Evolutionary conservation across 2,888 invertebrate species (phyloP), one percentile per base, ranked within the genome.

Genomic region (Mylabris sibirica): DNA sequence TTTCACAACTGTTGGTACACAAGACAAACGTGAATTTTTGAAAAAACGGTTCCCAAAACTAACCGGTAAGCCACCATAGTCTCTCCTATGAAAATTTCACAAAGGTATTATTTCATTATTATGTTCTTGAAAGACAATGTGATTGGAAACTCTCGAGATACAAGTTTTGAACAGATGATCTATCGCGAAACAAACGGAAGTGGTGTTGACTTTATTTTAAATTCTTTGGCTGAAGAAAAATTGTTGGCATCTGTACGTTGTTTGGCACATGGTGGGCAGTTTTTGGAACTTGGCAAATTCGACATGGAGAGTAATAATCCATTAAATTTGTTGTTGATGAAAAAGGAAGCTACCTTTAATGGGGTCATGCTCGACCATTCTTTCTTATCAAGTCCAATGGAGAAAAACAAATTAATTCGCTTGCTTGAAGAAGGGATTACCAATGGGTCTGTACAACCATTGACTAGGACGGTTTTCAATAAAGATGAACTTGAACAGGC

Each of bases 191-290:
- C 98, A 0, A 87, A 90, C 72, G 99, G 99, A 41, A 90, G 90
- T 75, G 98, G 98, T 72, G 98, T 99, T 12, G 96, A 99, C 85
- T 87, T 98, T 34, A 94, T 99, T 35, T 88, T 99, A 68, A 99
- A 99, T 86, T 99, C 99, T 3, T 87, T 99, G 74, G 93, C 98
- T n/a, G 97, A 93, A 80, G 96, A 98, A 78, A 96, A 98, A 86
- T 88, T 99, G 68, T 95, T 93, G 84, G 98, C 98, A 5, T 97
- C 97, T 67, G 89, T 99, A 22, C 90, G 98, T 78, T 96, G 98
- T 82, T 87, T 99, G 72, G 97, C 97, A 0, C 87, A 91, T 73
- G 96, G 97, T 82, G 99, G 98, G 17, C 91, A 98, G 70, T 99
- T 99, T 89, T 88, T 98, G 73, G 99, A 99, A 88, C 99, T 99